Conservation (phyloP, 2,888 invertebrate genomes). For the Chironomus riparius region DNA sequence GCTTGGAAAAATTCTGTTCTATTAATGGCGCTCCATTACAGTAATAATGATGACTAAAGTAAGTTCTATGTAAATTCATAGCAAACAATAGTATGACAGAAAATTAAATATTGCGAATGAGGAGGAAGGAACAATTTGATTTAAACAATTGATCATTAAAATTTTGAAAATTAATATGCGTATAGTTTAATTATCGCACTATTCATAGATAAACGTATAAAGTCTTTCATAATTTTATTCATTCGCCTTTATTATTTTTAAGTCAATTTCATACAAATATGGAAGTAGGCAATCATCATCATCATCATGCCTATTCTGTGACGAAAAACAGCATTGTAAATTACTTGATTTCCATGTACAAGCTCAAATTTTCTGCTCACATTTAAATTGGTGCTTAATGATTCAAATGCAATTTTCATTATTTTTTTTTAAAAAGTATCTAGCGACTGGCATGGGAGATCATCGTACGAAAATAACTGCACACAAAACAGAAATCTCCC, state of each 20-base stretch:
- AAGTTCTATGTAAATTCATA: no score
- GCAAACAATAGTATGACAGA: no score
- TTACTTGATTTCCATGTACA: neutral
- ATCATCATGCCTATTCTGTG: neutral
- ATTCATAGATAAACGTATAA: neutral
- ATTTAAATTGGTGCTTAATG: constrained; percentile 6
- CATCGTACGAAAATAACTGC: neutral
- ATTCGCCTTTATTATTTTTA: no score
- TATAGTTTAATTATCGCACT: constrained; percentile 11
- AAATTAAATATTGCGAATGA: no score
- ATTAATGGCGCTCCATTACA: no score
- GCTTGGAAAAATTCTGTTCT: no score
- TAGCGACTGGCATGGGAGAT: no score
- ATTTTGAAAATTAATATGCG: neutral
- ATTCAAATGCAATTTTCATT: constrained; percentile 18
- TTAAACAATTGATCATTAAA: constrained; percentile 19
- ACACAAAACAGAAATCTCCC: neutral
- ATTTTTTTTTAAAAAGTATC: neutral
- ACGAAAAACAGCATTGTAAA: constrained; percentile 3
- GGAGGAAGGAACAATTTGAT: neutral
- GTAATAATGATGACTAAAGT: no score
- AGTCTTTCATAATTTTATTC: no score
- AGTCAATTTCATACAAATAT: neutral
- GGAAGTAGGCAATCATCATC: neutral
- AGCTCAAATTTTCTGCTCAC: no score